Percentiles rank a stretch among this genome's conserved stretches.
phyloP scores from a whole-genome alignment of 2,113 vertebrate species.

The Camelus dromedarius region DNA sequence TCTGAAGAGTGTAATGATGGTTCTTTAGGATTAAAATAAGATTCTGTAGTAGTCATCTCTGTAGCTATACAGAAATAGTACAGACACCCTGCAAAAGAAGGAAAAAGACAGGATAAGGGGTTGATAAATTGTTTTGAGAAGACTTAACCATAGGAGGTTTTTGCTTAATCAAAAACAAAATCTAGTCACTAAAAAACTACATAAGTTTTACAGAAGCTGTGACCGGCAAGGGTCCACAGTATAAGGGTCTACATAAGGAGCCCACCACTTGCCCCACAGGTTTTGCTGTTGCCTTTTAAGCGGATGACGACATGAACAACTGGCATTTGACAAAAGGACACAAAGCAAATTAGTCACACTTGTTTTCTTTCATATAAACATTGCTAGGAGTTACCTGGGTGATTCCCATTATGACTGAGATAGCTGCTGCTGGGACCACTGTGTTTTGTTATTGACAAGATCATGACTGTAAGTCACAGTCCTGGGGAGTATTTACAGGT shows the following conservation, averaged over 20 bases:
- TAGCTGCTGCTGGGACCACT: background rate
- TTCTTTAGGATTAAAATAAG: conserved; percentile 89
- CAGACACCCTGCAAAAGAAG: conserved; percentile 90
- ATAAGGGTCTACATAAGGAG: background rate
- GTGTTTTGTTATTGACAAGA: background rate
- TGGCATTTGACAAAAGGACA: background rate
- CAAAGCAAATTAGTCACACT: background rate
- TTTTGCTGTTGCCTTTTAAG: background rate
- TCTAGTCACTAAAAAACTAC: background rate
- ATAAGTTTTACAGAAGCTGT: background rate
- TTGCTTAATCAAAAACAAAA: conserved; percentile 45
- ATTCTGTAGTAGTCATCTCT: conserved; percentile 96
- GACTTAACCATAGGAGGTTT: background rate
- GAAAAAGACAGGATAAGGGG: background rate
- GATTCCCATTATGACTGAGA: background rate
- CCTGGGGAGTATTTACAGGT: background rate
- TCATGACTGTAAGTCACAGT: background rate
- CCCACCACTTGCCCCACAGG: background rate
- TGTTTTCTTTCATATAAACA: conserved; percentile 6
- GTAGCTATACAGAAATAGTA: conserved; percentile 96
- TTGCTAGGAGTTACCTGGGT: background rate
- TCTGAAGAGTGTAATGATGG: background rate
- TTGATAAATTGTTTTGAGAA: conserved; percentile 1
- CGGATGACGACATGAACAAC: background rate
- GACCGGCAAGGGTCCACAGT: background rate